Base-by-base conservation (phyloP, 92 coral and sea anemone species). In the Zoanthus solanderi region DNA sequence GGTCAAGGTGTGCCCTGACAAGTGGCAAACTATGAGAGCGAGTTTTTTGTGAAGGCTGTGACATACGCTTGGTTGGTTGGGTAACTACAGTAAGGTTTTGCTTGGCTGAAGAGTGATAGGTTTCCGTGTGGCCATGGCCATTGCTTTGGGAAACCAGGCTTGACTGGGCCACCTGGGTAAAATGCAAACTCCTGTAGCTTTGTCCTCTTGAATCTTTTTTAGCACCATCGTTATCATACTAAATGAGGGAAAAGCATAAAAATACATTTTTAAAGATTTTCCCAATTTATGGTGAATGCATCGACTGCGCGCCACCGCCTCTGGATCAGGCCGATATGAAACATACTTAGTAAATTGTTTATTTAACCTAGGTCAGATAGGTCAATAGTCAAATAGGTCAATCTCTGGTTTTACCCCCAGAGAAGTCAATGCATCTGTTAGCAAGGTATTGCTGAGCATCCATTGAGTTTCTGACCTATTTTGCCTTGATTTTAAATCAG, bases 341-440 rank as follows among this genome's bases (percentile, higher is more conserved):
- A 61, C 84, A 86, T 74, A 78, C 29, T 32, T 76, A 11, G 66
- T 23, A 44, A 90, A 80, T 37, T 90, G 93, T 3, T 87, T 17
- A 61, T 85, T 78, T 37, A 84, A 23, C 23, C 23, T 30, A 12
- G 56, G 56, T 52, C 0, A 52, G 11, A 12, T 23, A 23, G 23
- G 23, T 23, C 23, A 23, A 23, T 23, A 23, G 23, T 23, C 56
- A 52, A 52, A 52, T 12, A 52, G 11, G 56, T 52, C 56, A 52
- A 52, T 52, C 11, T 52, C 56, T 7, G 56, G 56, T 7, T 7
- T 52, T 7, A 52, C 7, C 7, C 11, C 11, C 11, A 52, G 56
- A 7, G 9, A 7, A 7, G 7, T 12, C 11, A 52, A 52, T 52
- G 7, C 11, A 7, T 52, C 56, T 52, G 9, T 52, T 7, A 12